Base-by-base conservation (phyloP, 2,113 vertebrate species). In the Dicaeum eximium region DNA sequence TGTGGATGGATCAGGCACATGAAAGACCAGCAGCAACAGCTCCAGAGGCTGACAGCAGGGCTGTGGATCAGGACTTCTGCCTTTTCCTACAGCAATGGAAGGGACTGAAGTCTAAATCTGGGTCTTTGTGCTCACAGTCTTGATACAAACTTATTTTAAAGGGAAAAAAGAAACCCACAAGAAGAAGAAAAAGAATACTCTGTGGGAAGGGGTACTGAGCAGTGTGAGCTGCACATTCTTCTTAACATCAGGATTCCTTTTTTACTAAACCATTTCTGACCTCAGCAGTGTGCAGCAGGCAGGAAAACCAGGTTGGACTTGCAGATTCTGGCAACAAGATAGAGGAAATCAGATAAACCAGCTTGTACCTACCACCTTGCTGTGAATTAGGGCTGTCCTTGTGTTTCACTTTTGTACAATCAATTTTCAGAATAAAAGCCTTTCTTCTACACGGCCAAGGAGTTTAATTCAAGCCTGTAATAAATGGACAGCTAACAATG, bases 381-480 rank as follows among this genome's bases (percentile, higher is more conserved):
- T 64, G 82, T 45, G 92, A 79, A 56, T 80, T 47, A 60, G 92
- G 60, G 23, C 74, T 38, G 51, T 48, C 88, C 67, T 66, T 37
- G 72, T 6, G 1, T 40, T 86, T 90, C 30, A 45, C 61, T 66
- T 62, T 7, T 19, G 58, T 48, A 70, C 92, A 58, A 94, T 77
- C 92, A 25, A 91, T 91, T 74, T 71, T 17, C 72, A 71, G 88
- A 71, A 51, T 25, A 74, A 81, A 40, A 82, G 53, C 70, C 77
- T 85, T 94, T 93, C 66, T 91, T 64, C 79, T 40, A 12, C 70
- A 13, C 4, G 48, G 78, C 80, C 81, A 58, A 93, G 56, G 77
- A 44, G n/a, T 45, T 95, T 70, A 77, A 92, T 93, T 91, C 78
- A 93, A 77, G 30, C 65, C 74, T 60, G 83, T 61, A 88, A 92